Conservation (phyloP, 2,797 vertebrate genomes). For the Peromyscus aztecus region DNA sequence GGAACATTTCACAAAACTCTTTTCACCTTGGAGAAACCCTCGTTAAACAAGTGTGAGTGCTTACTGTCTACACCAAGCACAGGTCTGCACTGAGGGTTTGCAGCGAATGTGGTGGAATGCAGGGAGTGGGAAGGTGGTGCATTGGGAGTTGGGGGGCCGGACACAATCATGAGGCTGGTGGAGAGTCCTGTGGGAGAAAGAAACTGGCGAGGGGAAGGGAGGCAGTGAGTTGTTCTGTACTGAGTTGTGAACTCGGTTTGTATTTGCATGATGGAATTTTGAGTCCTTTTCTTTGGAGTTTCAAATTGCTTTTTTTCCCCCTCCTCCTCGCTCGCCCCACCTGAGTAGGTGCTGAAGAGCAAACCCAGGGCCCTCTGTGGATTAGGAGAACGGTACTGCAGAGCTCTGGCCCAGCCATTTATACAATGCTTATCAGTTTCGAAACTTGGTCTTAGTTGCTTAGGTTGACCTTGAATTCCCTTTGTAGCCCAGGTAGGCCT, state of each 20-base stretch:
- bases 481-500: background rate
- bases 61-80: background rate
- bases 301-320: too few relatives aligned
- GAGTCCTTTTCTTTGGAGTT: background rate
- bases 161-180: too few relatives aligned
- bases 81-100: background rate
- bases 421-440: background rate
- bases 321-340: too few relatives aligned
- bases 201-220: background rate
- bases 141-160: too few relatives aligned
- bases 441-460: background rate
- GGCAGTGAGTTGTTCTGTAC: background rate
- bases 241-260: background rate
- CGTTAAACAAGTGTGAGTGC: background rate
- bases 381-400: too few relatives aligned
- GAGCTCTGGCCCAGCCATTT: background rate
- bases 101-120: background rate
- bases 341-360: background rate
- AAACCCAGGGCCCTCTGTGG: background rate
- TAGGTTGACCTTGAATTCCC: background rate
- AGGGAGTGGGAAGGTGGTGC: background rate
- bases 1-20: background rate
- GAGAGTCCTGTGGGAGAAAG: too few relatives aligned
- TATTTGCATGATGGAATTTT: background rate
- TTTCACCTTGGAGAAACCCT: background rate